Evolutionary conservation across 2,888 invertebrate species (phyloP).

Genomic region (Trilocha varians): DNA sequence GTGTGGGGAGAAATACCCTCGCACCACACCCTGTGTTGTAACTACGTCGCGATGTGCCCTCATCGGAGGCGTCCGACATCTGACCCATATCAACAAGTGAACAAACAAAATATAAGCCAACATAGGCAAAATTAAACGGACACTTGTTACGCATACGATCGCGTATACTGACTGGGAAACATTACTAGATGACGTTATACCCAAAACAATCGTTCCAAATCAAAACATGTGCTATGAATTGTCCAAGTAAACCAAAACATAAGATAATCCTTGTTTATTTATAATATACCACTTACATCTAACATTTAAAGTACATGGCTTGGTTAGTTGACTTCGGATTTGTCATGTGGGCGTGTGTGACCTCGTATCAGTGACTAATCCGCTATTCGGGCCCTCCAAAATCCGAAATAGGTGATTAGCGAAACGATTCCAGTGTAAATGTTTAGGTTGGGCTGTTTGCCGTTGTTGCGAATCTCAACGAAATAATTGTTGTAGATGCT

Average conservation of each 20-base stretch:
- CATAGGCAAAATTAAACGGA: not conserved
- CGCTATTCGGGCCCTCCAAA: conserved; percentile 7
- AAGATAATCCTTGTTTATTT: conserved; percentile 11
- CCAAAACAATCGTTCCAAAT: not conserved
- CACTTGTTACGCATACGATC: not conserved
- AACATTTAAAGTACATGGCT: conserved; percentile 26
- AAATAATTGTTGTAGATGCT: conserved; percentile 43
- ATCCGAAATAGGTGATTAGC: conserved; percentile 15
- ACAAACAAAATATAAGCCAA: not conserved
- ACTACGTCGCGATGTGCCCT: conserved; percentile 38
- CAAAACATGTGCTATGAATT: not conserved
- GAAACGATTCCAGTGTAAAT: conserved; percentile 14
- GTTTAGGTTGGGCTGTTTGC: conserved; percentile 8
- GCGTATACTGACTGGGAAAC: not conserved
- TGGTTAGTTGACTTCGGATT: conserved; percentile 1
- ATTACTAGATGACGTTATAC: not conserved
- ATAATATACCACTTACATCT: conserved; percentile 22
- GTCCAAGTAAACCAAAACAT: not conserved
- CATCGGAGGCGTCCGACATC: not conserved
- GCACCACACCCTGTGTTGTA: conserved; percentile 44
- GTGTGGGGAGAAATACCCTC: conserved; percentile 42
- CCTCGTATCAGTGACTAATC: not conserved
- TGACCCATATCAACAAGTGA: not conserved
- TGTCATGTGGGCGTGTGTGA: not conserved
- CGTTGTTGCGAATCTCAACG: conserved; percentile 28